Evolutionary conservation across 2,113 vertebrate species (phyloP).

Genomic region (Chunga burmeisteri): DNA sequence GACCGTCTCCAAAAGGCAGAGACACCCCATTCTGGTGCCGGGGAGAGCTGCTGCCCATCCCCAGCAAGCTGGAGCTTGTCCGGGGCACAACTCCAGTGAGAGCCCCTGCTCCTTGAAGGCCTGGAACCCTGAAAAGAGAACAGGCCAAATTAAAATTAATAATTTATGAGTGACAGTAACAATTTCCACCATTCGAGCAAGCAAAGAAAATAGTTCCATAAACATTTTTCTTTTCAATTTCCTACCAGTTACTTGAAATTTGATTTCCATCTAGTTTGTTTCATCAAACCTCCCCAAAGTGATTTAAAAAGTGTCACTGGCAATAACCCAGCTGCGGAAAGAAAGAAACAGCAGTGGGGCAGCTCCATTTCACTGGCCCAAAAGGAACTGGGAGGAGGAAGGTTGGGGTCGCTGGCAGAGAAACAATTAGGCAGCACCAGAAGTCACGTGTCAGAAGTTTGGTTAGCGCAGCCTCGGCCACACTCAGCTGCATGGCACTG

Average conservation of each 20-base stretch:
- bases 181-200: background rate
- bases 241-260: constrained; percentile 43
- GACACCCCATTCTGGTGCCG: fast-evolving
- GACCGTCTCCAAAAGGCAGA: background rate
- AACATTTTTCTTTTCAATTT: constrained; percentile 65
- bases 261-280: constrained; percentile 56
- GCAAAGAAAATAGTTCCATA: constrained; percentile 54
- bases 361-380: background rate
- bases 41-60: background rate
- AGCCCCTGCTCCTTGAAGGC: background rate
- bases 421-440: background rate
- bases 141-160: constrained; percentile 2
- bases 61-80: background rate
- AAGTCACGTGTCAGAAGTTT: background rate
- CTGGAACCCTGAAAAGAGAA: background rate
- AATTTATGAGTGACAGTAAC: constrained; percentile 45
- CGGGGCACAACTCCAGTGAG: background rate
- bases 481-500: background rate
- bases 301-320: constrained; percentile 10
- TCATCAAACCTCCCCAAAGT: constrained; percentile 10
- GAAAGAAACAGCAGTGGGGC: background rate
- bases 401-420: background rate
- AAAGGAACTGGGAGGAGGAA: background rate
- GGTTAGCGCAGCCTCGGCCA: fast-evolving
- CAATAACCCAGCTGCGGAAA: constrained; percentile 1